Percentiles rank a stretch among this genome's conserved stretches.
Conservation (phyloP, 2,797 vertebrate species). For the Alcedo atthis region DNA sequence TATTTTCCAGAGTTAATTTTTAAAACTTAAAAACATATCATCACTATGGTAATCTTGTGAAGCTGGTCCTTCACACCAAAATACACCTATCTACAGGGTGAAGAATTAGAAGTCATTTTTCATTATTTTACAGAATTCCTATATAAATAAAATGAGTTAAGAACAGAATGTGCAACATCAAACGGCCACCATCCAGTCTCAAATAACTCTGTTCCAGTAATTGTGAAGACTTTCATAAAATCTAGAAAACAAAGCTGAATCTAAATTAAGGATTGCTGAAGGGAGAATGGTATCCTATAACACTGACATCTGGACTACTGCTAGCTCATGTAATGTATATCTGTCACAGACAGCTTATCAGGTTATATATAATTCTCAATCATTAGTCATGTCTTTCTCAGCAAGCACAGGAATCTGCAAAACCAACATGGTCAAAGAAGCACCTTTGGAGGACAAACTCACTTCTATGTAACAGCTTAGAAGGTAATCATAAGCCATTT, state of each 20-base stretch:
- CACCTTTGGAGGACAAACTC: conserved; percentile 46
- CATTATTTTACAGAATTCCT: neutral
- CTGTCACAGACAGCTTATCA: conserved; percentile 68
- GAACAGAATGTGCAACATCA: neutral
- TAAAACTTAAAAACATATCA: neutral
- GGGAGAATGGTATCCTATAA: conserved; percentile 17
- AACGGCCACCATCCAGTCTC: neutral
- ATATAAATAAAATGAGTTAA: neutral
- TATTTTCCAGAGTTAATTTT: neutral
- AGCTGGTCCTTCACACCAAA: neutral
- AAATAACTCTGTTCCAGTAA: neutral
- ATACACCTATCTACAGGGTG: neutral
- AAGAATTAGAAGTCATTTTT: neutral
- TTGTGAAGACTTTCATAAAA: conserved; percentile 39
- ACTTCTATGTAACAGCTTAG: conserved; percentile 8
- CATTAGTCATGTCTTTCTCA: conserved; percentile 70
- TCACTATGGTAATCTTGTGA: neutral
- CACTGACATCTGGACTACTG: conserved; percentile 60
- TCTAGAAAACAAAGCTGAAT: conserved; percentile 44
- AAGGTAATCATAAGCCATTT: conserved; percentile 26
- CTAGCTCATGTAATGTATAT: conserved; percentile 33
- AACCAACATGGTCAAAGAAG: conserved; percentile 32
- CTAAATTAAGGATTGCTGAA: conserved; percentile 54
- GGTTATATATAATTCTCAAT: conserved; percentile 64
- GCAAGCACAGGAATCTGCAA: conserved; percentile 46